Base-by-base conservation (phyloP, 2,888 invertebrate species). In the Gonocerus acuteangulatus region DNA sequence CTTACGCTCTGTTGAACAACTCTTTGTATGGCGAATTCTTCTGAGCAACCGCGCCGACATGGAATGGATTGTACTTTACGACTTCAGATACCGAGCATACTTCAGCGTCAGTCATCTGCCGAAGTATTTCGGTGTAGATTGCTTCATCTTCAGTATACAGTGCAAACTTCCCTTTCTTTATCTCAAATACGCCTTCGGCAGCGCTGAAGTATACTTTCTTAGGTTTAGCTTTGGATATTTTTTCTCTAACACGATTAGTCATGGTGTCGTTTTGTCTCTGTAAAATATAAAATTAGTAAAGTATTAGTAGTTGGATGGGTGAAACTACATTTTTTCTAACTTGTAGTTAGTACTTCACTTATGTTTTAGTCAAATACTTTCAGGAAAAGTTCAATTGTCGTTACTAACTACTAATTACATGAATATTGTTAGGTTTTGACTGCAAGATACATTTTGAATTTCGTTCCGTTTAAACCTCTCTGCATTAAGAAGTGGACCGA, bases 31-130 rank as follows among this genome's bases (percentile, higher is more conserved):
- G 67, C 23, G 65, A 65, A 42, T 63, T 63, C 32, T 65, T 61
- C 62, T 64, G 58, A 22, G 64, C 65, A 16, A 66, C 62, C 4
- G 57, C 51, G 2, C 64, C 64, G 1, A 66, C 60, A 2, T 64
- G 61, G 42, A 66, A 65, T 2, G 67, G 67, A 13, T 59, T 54
- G 52, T 65, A 63, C 34, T 65, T 63, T n/a, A 63, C 60, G 19
- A 67, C 63, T 60, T 67, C 67, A 16, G 66, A 59, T 16, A 67
- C 59, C 2, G 65, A 62, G 48, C 67, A 67, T n/a, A 64, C 62
- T 42, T 67, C 62, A 1, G 62, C 60, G 34, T 65, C 65, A 19
- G 61, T 63, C 48, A 66, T 62, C 9, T 62, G 62, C 6, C 60
- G 49, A 21, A 62, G 52, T 18, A 67, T 64, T 9, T 62, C 61